phyloP scores from a whole-genome alignment of 1,140 invertebrate species.

The Amphibalanus amphitrite region DNA sequence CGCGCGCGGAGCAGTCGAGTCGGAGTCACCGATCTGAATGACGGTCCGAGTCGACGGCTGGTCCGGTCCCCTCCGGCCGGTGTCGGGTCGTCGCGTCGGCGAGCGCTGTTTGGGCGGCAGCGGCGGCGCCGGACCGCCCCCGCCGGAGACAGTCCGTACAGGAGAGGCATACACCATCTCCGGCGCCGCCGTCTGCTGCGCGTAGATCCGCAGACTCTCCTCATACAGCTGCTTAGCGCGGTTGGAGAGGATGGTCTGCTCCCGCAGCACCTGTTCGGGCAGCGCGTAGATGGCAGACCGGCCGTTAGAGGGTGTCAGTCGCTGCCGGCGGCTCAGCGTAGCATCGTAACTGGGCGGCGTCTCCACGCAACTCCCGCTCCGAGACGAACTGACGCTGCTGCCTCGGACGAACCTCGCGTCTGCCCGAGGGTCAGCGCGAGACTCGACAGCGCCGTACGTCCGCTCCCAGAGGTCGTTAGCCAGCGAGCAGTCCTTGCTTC shows the following conservation, averaged over 20 bases:
- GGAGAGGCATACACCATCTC: slow-evolving; percentile 25
- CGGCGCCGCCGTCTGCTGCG: slow-evolving; percentile 40
- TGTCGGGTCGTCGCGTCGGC: too few species aligned
- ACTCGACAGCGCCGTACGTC: slow-evolving; percentile 7
- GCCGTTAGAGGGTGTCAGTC: slow-evolving; percentile 9
- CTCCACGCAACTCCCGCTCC: slow-evolving; percentile 13
- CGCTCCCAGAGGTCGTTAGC: slow-evolving; percentile 9
- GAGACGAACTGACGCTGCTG: slow-evolving; percentile 17
- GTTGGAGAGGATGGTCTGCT: too few species aligned
- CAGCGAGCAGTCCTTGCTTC: slow-evolving; percentile 26
- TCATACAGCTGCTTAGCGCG: too few species aligned
- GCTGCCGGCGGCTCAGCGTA: slow-evolving; percentile 10
- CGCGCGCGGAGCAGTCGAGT: not conserved
- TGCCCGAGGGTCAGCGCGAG: not conserved
- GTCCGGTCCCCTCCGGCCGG: too few species aligned
- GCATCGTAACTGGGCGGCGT: slow-evolving; percentile 17
- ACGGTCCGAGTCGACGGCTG: slow-evolving; percentile 2
- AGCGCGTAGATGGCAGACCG: slow-evolving; percentile 10
- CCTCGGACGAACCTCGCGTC: slow-evolving; percentile 17
- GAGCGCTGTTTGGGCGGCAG: slow-evolving; percentile 21
- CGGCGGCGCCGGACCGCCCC: slow-evolving; percentile 13
- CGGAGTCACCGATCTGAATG: slow-evolving; percentile 13
- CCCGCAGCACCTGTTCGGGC: too few species aligned
- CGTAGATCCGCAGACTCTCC: slow-evolving; percentile 8
- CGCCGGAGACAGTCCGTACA: too few species aligned